Base-by-base conservation (phyloP, 2,888 invertebrate genomes). In the Thumatha senex region DNA sequence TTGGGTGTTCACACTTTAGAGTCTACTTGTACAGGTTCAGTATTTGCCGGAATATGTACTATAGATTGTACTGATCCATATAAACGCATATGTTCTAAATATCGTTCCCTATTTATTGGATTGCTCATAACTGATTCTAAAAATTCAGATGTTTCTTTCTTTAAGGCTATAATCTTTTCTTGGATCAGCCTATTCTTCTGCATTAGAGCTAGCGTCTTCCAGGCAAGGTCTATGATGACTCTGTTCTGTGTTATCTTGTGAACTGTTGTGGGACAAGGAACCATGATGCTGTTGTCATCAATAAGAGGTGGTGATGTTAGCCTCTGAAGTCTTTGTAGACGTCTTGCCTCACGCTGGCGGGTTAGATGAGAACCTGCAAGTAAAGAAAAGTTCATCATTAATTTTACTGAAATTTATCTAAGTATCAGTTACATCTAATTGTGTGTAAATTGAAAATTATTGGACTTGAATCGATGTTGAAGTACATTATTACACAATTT, bases 141-240 rank as follows among this genome's bases (percentile, higher is more conserved):
- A 61, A 94, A 94, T 51, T 93, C 92, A 3, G 92, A 89, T 0
- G 95, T 94, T 79, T 95, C 94, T 51, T 92, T 84, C 66, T 94
- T 93, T 34, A 95, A 72, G 29, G 91, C 92, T 7, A 92, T 85
- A 49, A 95, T 86, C 63, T 93, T 93, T 54, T 92, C 89, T 64
- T 94, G 94, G 51, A 95, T 88, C 38, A 93, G 69, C 55, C 89
- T 92, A 78, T 94, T 94, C 57, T 93, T 93, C 55, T 93, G 92
- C 85, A 94, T 92, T 15, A 95, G 81, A 10, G 92, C 92, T 36
- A 94, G 92, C 0, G 94, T 94, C 70, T 93, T 93, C 77, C 93
- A 89, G 4, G 94, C 94, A 7, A 94, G 92, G 46, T 93, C 93
- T 29, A 94, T 78, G 38, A 95, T 89, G 8, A 93, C 93, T 52